Percentiles rank a stretch among this genome's conserved stretches.
phyloP scores from a whole-genome alignment of 2,888 invertebrate species.

The Eupithecia subumbrata region DNA sequence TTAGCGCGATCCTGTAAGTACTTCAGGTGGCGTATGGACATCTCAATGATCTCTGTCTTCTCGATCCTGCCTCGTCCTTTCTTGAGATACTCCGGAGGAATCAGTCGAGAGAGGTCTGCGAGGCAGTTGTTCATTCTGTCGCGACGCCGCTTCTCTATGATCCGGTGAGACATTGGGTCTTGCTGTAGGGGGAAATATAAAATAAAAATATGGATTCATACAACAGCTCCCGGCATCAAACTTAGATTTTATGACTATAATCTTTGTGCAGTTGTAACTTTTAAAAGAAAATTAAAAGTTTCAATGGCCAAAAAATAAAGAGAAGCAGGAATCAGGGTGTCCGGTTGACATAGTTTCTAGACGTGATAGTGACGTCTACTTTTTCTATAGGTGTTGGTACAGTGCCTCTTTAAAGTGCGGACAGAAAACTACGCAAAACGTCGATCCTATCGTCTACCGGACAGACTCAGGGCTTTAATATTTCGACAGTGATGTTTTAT shows the following conservation, averaged over 20 bases:
- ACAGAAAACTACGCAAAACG: no score
- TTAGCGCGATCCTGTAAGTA: slow-evolving; percentile 89
- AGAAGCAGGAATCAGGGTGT: no score
- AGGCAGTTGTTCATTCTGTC: slow-evolving; percentile 99
- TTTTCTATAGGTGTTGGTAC: no score
- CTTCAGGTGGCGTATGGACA: slow-evolving; percentile 97
- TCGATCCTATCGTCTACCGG: no score
- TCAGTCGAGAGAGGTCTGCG: slow-evolving; percentile 95
- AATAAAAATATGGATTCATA: neutral
- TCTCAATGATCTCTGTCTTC: slow-evolving; percentile 99
- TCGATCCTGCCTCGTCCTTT: slow-evolving; percentile 98
- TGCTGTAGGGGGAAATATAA: slow-evolving; percentile 80
- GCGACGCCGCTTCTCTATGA: slow-evolving; percentile 97
- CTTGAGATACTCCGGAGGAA: slow-evolving; percentile 96
- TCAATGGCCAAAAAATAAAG: no score
- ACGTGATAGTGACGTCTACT: no score
- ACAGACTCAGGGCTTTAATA: no score
- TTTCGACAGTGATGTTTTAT: no score
- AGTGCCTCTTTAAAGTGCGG: no score
- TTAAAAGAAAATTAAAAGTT: no score
- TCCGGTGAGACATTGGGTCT: slow-evolving; percentile 99
- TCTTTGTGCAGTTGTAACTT: no score
- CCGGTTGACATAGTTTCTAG: no score
- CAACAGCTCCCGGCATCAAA: neutral
- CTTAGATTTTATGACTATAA: neutral